Evolutionary conservation across 2,113 vertebrate species (phyloP), one percentile per base, ranked within the genome.

Genomic region (Hystrix brachyura): DNA sequence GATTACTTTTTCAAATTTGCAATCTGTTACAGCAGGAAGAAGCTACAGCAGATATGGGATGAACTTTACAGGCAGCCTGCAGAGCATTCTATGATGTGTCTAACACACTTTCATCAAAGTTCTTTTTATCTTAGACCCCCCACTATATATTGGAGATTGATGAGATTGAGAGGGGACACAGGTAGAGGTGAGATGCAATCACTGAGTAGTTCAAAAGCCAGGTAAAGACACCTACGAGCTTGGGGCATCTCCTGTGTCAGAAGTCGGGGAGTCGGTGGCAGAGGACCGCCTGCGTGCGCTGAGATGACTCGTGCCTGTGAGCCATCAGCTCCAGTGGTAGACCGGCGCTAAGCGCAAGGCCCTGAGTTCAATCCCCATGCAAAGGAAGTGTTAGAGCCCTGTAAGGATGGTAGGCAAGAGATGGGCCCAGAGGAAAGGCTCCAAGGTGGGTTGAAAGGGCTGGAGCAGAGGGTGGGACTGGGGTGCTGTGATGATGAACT

Each of bases 41-140:
- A 60, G 86, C 21, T 62, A 43, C 19, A 67, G 51, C 38, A 15
- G 57, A 29, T 23, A 29, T 12, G 10, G 48, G 7, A 21, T 79
- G 62, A 74, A 7, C 4, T 55, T 67, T 27, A 78, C 38, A 65
- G 62, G 55, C 21, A 72, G 23, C 83, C 83, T n/a, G 29, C 21
- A 51, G 62, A 12, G 7, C 4, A 11, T 83, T 90, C 32, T 76
- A 7, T 80, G 53, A 32, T 38, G 32, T 7, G 5, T 43, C 11
- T 60, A n/a, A 90, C 13, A 65, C 57, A 90, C 69, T 72, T 86
- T 83, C 84, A 79, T 89, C 48, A 72, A 79, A 95, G 60, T 95
- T 79, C 18, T 27, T 87, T 67, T 86, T 72, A 38, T 51, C 19
- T 83, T 86, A 79, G 80, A 79, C 91, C 87, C 23, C 23, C 6